These are phyloP conservation scores for Leptobrachium leishanense DNA, from an alignment of 2,113 vertebrate genomes.

Conservation along the genomic window DNA sequence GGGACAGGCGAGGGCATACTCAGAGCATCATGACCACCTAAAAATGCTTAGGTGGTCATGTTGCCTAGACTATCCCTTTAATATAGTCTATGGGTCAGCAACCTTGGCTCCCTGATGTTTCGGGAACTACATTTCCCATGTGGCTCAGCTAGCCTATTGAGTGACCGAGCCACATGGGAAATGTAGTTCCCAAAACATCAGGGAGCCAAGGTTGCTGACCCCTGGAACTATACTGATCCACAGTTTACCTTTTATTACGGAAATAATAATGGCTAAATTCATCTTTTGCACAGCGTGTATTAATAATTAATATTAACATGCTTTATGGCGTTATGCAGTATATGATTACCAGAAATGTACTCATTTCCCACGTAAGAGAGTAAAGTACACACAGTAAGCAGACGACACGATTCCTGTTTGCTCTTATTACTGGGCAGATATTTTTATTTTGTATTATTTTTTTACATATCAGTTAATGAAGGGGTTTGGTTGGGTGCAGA, in stretches of 20 bases:
- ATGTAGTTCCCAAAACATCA: too few species aligned
- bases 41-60: too few species aligned
- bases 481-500: slow-evolving; percentile 55
- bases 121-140: too few species aligned
- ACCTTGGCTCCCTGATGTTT: too few species aligned
- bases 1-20: too few species aligned
- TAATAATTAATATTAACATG: neutral
- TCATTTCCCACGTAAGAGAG: neutral
- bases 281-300: neutral
- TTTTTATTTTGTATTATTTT: neutral
- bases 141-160: too few species aligned
- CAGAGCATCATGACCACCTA: too few species aligned
- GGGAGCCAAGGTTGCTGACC: too few species aligned
- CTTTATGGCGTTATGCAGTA: neutral
- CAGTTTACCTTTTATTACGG: neutral
- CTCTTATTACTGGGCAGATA: neutral
- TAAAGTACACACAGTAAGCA: neutral
- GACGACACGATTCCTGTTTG: slow-evolving; percentile 44
- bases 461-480: slow-evolving; percentile 57
- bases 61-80: too few species aligned
- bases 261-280: slow-evolving; percentile 7
- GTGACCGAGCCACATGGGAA: too few species aligned
- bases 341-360: neutral
- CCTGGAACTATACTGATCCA: neutral
- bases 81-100: too few species aligned